phyloP scores from a whole-genome alignment of 2,113 vertebrate species.

The Nothocercus julius region DNA sequence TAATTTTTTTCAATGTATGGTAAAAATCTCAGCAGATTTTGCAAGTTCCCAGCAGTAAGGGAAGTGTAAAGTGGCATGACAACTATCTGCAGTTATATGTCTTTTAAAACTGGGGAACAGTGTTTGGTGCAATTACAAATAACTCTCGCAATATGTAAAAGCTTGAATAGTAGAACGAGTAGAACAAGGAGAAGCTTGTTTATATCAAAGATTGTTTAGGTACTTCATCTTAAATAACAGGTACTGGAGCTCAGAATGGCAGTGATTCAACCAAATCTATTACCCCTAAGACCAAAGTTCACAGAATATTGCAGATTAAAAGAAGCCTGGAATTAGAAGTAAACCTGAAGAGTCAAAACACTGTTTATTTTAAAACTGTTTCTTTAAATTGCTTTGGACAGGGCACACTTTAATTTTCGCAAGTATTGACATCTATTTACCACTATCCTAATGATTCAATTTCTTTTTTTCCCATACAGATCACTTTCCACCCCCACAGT shows the following conservation, averaged over 20 bases:
- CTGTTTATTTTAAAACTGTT: neutral
- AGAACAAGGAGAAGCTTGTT: neutral
- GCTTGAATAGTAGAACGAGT: neutral
- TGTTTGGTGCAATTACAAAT: neutral
- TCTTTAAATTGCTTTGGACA: neutral
- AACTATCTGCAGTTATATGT: neutral
- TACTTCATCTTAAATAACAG: neutral
- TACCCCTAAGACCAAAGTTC: neutral
- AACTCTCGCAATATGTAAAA: neutral
- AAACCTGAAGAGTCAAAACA: neutral
- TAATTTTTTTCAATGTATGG: neutral
- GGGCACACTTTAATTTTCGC: neutral
- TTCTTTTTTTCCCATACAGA: constrained; percentile 20
- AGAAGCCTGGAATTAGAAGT: neutral
- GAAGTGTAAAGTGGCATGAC: neutral
- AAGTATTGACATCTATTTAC: constrained; percentile 4
- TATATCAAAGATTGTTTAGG: neutral
- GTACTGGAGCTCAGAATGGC: neutral
- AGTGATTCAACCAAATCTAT: neutral
- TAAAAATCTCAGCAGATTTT: neutral
- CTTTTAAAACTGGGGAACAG: neutral
- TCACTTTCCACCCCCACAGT: constrained; percentile 38
- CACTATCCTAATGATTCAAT: neutral
- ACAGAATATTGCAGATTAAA: neutral
- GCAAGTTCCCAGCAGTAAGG: neutral